Evolutionary conservation across 2,797 vertebrate species (phyloP).

Genomic region (Periophthalmus magnuspinnatus): DNA sequence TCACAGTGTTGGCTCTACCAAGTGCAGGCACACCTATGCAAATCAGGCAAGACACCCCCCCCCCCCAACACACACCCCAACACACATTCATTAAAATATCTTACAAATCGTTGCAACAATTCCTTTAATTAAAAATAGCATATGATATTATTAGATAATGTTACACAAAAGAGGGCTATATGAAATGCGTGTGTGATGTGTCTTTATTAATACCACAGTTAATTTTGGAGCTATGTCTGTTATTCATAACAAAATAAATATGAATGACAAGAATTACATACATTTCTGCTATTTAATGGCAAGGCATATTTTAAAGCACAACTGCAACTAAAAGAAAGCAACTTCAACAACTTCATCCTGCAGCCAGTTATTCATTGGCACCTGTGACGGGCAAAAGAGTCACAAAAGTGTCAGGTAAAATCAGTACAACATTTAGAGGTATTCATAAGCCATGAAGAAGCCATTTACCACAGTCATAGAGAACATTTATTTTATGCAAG

Average conservation of each 20-base stretch:
- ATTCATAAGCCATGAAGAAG: constrained; percentile 5
- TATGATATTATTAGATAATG: not conserved
- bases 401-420: constrained; percentile 12
- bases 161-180: constrained; percentile 9
- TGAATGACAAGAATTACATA: not conserved
- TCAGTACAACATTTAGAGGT: not conserved
- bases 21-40: no score
- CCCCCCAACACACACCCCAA: not conserved
- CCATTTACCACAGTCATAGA: constrained; percentile 83
- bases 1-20: no score
- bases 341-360: constrained; percentile 1
- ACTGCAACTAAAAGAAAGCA: constrained; percentile 7
- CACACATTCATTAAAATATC: no score
- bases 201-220: not conserved
- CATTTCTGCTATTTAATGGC: not conserved
- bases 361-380: constrained; percentile 51
- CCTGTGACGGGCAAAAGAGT: constrained; percentile 51
- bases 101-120: constrained; percentile 10
- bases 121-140: constrained; percentile 48
- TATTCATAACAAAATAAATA: not conserved
- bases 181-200: not conserved
- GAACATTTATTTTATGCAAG: constrained; percentile 85
- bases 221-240: not conserved
- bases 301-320: not conserved
- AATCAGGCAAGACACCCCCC: no score